Conservation (phyloP, 2,797 vertebrate species). For the Margarornis squamiger region DNA sequence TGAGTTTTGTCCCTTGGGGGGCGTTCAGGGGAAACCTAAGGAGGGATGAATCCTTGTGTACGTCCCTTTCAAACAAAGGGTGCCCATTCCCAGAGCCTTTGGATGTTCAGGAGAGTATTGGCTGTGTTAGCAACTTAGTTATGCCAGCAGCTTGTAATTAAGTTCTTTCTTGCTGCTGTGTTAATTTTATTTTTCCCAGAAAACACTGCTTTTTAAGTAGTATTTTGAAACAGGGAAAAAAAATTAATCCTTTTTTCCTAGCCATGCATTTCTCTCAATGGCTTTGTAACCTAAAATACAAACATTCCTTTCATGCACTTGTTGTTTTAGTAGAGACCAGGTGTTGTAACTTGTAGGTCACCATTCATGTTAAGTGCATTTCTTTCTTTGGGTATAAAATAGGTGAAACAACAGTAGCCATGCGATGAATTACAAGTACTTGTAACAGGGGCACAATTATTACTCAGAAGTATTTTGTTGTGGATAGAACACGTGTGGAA, state of each 20-base stretch:
- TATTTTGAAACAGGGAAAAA: neutral
- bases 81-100: rapidly evolving
- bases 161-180: neutral
- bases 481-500: neutral
- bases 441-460: neutral
- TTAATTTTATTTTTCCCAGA: neutral
- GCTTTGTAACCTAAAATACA: neutral
- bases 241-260: neutral
- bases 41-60: neutral
- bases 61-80: neutral
- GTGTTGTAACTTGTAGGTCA: neutral
- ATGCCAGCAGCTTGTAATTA: neutral
- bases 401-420: rapidly evolving
- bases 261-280: neutral
- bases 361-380: neutral
- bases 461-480: neutral
- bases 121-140: rapidly evolving
- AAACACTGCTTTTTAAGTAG: neutral
- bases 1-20: neutral
- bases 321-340: neutral
- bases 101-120: neutral
- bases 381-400: neutral
- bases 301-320: neutral
- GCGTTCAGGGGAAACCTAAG: neutral
- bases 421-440: neutral